Conservation (phyloP, 2,888 invertebrate genomes). For the Drosophila infuscata region DNA sequence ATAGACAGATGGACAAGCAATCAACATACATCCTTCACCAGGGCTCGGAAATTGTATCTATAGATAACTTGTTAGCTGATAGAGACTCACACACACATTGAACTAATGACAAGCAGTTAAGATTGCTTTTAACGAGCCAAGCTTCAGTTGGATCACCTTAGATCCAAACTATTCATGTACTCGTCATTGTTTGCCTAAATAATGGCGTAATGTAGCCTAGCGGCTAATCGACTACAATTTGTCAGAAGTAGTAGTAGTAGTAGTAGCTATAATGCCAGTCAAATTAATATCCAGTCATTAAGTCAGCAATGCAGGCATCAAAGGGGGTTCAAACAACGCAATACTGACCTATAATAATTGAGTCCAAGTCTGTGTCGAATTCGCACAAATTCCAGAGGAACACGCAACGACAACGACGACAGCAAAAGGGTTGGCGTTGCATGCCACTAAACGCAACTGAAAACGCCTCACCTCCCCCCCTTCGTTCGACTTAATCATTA, state of each 20-base stretch:
- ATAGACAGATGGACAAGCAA: constrained; percentile 19
- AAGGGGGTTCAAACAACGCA: constrained; percentile 24
- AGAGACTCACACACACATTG: constrained; percentile 5
- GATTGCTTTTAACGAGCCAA: constrained; percentile 38
- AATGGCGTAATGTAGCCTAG: constrained; percentile 42
- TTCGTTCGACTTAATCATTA: constrained; percentile 34
- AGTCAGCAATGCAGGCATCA: constrained; percentile 44
- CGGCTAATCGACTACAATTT: constrained; percentile 69
- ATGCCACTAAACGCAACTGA: constrained; percentile 35
- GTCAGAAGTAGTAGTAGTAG: constrained; percentile 40
- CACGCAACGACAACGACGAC: constrained; percentile 54
- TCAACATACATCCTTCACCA: constrained; percentile 21
- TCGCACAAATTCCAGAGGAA: constrained; percentile 39
- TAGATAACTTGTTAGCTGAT: constrained; percentile 6
- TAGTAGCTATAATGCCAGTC: constrained; percentile 22
- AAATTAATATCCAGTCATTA: constrained; percentile 79
- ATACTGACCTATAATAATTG: constrained; percentile 65
- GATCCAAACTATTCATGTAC: constrained; percentile 28
- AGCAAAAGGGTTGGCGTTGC: constrained; percentile 63
- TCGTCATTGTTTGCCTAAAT: constrained; percentile 44
- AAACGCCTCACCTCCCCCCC: background rate
- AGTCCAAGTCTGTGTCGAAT: constrained; percentile 18
- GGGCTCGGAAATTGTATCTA: constrained; percentile 22
- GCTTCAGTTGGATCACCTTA: constrained; percentile 43
- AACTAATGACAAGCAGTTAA: constrained; percentile 48